These are phyloP conservation scores for Acrobasis consociella DNA, from an alignment of 2,888 invertebrate species.

Conservation along the genomic window DNA sequence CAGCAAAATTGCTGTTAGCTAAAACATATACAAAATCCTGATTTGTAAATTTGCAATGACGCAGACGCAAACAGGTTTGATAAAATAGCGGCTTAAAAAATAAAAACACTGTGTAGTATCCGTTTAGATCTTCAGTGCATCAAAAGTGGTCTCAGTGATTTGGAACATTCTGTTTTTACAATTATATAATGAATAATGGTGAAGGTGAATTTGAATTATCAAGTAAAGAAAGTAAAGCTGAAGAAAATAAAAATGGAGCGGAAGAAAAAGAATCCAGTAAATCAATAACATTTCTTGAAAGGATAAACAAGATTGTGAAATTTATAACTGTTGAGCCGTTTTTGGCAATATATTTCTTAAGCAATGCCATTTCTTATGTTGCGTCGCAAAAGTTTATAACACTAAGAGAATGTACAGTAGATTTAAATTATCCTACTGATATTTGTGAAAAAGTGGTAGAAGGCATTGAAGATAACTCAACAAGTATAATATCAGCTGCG, in stretches of 20 bases:
- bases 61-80: slow-evolving; percentile 8
- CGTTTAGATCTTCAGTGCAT: slow-evolving; percentile 4
- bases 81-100: slow-evolving; percentile 9
- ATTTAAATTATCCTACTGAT: slow-evolving; percentile 71
- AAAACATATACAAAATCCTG: background rate
- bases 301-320: slow-evolving; percentile 3
- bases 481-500: slow-evolving; percentile 38
- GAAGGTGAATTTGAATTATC: slow-evolving; percentile 16
- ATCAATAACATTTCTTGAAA: background rate
- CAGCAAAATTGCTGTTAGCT: background rate
- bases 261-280: background rate
- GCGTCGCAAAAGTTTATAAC: slow-evolving; percentile 78
- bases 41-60: slow-evolving; percentile 10
- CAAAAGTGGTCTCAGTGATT: slow-evolving; percentile 2
- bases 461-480: slow-evolving; percentile 48
- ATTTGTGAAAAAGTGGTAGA: slow-evolving; percentile 66
- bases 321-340: slow-evolving; percentile 86
- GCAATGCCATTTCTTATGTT: slow-evolving; percentile 83
- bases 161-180: background rate
- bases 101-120: slow-evolving; percentile 10
- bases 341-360: slow-evolving; percentile 84
- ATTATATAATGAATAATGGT: slow-evolving; percentile 8
- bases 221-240: background rate
- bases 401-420: slow-evolving; percentile 82
- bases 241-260: slow-evolving; percentile 2